Percentiles rank a stretch among this genome's conserved stretches.
Evolutionary conservation across 2,888 invertebrate species (phyloP).

Genomic region (Stegophylla sp.): DNA sequence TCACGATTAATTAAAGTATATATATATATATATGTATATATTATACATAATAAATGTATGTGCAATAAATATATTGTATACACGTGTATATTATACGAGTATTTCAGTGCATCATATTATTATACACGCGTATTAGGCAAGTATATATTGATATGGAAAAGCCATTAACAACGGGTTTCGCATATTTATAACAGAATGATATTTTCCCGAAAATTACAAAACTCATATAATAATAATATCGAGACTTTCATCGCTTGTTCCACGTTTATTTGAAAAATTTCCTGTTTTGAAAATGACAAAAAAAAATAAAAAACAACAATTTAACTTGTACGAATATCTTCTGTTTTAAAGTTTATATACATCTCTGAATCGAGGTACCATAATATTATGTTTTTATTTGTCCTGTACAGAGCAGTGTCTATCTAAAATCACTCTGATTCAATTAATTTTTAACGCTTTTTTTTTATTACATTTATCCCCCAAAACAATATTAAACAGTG

Average conservation of each 20-base stretch:
- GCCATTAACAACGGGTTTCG: slow-evolving; percentile 33
- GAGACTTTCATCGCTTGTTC: not conserved
- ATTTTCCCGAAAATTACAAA: not conserved
- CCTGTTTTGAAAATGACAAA: too few relatives aligned
- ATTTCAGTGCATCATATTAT: not conserved
- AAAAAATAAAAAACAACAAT: too few relatives aligned
- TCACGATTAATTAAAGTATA: slow-evolving; percentile 51
- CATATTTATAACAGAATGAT: slow-evolving; percentile 8
- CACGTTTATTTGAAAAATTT: not conserved
- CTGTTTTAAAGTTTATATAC: too few relatives aligned
- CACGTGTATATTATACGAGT: not conserved
- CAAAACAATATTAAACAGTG: too few relatives aligned
- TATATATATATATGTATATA: not conserved
- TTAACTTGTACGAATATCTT: too few relatives aligned
- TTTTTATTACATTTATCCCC: too few relatives aligned
- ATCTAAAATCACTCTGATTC: too few relatives aligned
- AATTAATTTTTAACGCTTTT: too few relatives aligned
- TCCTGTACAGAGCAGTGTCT: too few relatives aligned
- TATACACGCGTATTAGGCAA: not conserved
- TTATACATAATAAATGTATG: not conserved
- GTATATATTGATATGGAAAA: not conserved
- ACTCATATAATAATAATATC: not conserved
- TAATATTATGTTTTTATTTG: too few relatives aligned
- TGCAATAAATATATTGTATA: not conserved
- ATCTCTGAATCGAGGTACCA: too few relatives aligned